Percentiles rank a stretch among this genome's conserved stretches.
Evolutionary conservation across 2,113 vertebrate species (phyloP).

Genomic region (Mirza zaza): DNA sequence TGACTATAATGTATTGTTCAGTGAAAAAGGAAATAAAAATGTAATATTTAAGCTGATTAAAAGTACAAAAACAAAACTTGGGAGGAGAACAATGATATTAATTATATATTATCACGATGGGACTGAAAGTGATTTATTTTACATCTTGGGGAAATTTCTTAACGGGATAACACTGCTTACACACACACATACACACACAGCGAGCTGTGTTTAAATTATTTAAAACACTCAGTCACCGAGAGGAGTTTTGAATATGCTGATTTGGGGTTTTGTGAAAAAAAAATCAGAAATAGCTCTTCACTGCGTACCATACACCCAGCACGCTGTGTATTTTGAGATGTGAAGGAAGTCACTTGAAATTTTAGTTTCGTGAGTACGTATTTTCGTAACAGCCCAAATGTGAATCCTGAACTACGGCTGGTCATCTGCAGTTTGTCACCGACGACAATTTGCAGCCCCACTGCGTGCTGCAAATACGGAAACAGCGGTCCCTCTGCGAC

Average conservation of each 20-base stretch:
- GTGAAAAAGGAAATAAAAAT: background rate
- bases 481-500: constrained; percentile 11
- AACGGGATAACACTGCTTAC: background rate
- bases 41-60: background rate
- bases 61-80: background rate
- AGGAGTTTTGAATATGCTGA: constrained; percentile 29
- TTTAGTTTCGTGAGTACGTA: constrained; percentile 56
- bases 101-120: background rate
- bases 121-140: background rate
- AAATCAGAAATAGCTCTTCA: constrained; percentile 64
- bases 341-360: constrained; percentile 59
- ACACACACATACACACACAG: background rate
- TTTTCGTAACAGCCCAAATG: constrained; percentile 64
- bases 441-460: constrained; percentile 9
- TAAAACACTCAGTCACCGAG: constrained; percentile 48
- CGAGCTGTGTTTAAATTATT: background rate
- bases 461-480: constrained; percentile 48
- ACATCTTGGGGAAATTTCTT: background rate
- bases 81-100: background rate
- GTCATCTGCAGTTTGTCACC: constrained; percentile 56
- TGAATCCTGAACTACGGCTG: constrained; percentile 55
- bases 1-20: background rate
- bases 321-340: constrained; percentile 46
- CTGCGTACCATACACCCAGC: background rate
- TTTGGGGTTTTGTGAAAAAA: constrained; percentile 34